phyloP scores from a whole-genome alignment of 2,797 vertebrate genomes.

The Falco berigora region DNA sequence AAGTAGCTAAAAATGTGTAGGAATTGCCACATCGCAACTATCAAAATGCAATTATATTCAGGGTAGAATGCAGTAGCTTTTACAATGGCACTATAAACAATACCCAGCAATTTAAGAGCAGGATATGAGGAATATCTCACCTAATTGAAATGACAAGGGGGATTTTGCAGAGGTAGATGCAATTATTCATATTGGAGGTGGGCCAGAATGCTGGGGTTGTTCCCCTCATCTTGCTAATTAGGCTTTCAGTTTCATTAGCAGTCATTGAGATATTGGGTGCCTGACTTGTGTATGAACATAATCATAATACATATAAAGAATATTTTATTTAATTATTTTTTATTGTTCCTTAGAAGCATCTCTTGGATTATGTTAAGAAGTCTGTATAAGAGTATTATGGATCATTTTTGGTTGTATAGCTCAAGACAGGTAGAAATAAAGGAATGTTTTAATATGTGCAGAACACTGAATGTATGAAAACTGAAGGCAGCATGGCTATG shows the following conservation, averaged over 20 bases:
- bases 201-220: constrained; percentile 28
- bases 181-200: constrained; percentile 57
- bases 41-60: neutral
- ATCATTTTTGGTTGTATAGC: neutral
- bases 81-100: neutral
- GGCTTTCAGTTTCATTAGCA: constrained; percentile 58
- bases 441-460: neutral
- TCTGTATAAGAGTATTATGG: neutral
- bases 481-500: neutral
- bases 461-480: neutral
- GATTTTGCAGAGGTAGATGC: constrained; percentile 43
- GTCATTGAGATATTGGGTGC: constrained; percentile 14
- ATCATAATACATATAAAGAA: neutral
- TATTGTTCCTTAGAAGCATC: neutral
- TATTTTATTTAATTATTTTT: neutral
- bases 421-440: neutral
- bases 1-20: neutral
- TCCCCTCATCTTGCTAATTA: constrained; percentile 61
- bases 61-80: neutral
- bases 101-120: constrained; percentile 21
- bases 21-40: neutral
- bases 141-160: constrained; percentile 53
- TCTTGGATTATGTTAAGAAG: neutral
- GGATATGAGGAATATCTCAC: constrained; percentile 40
- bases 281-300: neutral